phyloP scores from a whole-genome alignment of 2,797 vertebrate species.

The Acanthopagrus latus region DNA sequence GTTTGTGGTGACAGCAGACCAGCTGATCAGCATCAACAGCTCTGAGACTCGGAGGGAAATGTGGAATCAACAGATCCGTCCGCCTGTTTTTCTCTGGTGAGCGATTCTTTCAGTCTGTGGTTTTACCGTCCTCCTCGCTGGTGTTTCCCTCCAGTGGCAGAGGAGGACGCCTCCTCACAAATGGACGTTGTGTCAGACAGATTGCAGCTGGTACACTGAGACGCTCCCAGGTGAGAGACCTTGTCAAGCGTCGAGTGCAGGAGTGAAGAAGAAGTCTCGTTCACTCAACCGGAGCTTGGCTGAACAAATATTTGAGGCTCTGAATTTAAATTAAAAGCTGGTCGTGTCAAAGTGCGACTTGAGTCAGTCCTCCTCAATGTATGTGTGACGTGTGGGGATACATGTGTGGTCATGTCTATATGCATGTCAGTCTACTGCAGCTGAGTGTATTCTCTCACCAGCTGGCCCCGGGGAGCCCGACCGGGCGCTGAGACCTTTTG shows the following conservation, averaged over 20 bases:
- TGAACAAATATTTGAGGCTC: background rate
- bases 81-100: too few relatives aligned
- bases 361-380: background rate
- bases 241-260: background rate
- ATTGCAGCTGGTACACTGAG: background rate
- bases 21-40: too few relatives aligned
- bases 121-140: too few relatives aligned
- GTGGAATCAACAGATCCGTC: background rate
- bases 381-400: background rate
- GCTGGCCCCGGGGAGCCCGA: background rate
- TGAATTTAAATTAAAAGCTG: background rate
- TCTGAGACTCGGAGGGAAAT: background rate
- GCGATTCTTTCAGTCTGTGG: background rate
- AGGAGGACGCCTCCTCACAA: background rate
- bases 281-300: background rate
- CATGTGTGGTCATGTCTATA: background rate
- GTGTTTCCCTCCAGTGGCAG: background rate
- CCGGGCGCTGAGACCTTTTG: constrained; percentile 12
- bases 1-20: too few relatives aligned
- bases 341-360: background rate
- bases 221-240: constrained; percentile 25
- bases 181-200: background rate
- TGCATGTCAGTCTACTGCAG: background rate
- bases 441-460: background rate
- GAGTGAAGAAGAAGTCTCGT: background rate